These are phyloP conservation scores for Dinoponera quadriceps DNA, from an alignment of 1,140 invertebrate genomes.

Conservation along the genomic window DNA sequence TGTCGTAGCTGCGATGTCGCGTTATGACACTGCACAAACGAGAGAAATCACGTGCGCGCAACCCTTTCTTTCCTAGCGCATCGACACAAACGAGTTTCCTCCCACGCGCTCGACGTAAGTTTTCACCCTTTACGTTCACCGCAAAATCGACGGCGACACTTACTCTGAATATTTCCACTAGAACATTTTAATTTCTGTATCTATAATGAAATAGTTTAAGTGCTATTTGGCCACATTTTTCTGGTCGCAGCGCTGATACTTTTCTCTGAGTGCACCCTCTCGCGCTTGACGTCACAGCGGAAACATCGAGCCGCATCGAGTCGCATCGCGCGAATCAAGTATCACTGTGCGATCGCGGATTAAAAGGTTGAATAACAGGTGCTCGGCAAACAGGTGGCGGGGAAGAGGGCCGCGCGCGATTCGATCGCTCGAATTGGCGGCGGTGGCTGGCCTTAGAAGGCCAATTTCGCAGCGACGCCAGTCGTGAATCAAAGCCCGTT, in stretches of 20 bases:
- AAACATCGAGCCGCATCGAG: background rate
- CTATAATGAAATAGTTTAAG: too few relatives aligned
- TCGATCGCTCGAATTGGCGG: constrained; percentile 50
- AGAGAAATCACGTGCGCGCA: constrained; percentile 39
- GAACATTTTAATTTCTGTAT: too few relatives aligned
- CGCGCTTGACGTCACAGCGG: background rate
- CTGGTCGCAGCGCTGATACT: too few relatives aligned
- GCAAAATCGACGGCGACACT: background rate
- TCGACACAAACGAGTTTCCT: background rate
- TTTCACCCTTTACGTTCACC: background rate
- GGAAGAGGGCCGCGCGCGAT: background rate
- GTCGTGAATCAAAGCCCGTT: constrained; percentile 74
- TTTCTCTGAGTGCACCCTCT: too few relatives aligned
- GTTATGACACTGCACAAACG: constrained; percentile 13
- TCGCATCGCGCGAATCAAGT: too few relatives aligned
- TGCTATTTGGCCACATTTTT: too few relatives aligned
- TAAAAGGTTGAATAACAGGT: constrained; percentile 24
- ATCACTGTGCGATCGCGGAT: background rate
- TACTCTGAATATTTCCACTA: too few relatives aligned
- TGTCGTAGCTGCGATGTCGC: background rate
- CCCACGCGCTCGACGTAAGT: background rate
- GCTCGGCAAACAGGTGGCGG: constrained; percentile 17
- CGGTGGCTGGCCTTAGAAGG: constrained; percentile 49
- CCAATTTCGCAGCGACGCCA: constrained; percentile 71
- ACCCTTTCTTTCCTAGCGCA: background rate